Evolutionary conservation across 1,140 invertebrate species (phyloP).

Genomic region (Orussus abietinus): DNA sequence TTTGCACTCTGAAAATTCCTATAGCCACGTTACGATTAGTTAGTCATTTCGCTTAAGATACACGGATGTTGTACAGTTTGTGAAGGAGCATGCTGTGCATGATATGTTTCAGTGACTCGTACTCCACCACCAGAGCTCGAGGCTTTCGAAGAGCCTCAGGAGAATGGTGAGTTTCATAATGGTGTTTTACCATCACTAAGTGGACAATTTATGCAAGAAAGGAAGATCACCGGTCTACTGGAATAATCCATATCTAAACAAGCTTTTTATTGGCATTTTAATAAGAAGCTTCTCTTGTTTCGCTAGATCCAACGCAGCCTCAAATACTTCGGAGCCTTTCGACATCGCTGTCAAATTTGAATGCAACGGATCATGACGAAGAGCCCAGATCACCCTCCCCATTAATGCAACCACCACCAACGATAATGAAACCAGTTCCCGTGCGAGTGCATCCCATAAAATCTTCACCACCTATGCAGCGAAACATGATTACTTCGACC

Average conservation of each 20-base stretch:
- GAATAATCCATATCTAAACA: constrained; percentile 1
- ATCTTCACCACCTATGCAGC: constrained; percentile 44
- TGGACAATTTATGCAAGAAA: too few relatives aligned
- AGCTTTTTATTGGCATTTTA: constrained; percentile 2
- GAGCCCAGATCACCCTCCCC: constrained; percentile 32
- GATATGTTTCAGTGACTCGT: constrained; percentile 54
- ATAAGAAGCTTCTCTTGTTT: constrained; percentile 10
- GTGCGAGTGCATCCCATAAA: constrained; percentile 49
- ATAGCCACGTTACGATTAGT: too few relatives aligned
- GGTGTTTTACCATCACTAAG: too few relatives aligned
- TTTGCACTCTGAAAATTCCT: too few relatives aligned
- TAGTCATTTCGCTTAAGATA: too few relatives aligned
- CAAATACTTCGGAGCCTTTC: constrained; percentile 47
- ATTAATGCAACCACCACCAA: constrained; percentile 27
- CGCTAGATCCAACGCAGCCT: constrained; percentile 44
- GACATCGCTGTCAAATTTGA: constrained; percentile 47
- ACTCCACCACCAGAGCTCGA: constrained; percentile 48
- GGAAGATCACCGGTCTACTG: too few relatives aligned
- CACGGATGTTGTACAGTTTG: constrained; percentile 33
- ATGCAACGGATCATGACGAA: constrained; percentile 29
- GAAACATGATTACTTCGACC: constrained; percentile 42
- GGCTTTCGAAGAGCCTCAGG: constrained; percentile 49
- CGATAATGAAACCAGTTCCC: constrained; percentile 41
- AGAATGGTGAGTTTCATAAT: constrained; percentile 42
- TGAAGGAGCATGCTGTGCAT: constrained; percentile 52